Evolutionary conservation across 1,140 invertebrate genomes (phyloP).

Genomic region (Drosophila seguyi): DNA sequence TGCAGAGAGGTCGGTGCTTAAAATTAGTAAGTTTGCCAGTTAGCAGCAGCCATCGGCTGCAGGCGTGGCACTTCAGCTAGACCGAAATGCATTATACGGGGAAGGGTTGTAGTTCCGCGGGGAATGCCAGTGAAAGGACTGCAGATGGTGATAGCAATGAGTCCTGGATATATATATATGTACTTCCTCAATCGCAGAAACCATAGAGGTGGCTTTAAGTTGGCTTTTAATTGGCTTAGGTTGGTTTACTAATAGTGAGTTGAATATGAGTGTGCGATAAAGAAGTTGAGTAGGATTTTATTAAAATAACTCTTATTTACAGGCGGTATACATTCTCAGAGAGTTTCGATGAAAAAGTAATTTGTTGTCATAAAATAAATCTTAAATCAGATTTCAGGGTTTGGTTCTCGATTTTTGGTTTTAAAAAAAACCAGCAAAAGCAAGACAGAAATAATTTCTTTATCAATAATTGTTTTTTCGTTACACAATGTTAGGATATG

Average conservation of each 20-base stretch:
- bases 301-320: neutral
- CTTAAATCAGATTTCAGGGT: neutral
- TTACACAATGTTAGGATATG: neutral
- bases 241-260: neutral
- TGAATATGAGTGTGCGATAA: neutral
- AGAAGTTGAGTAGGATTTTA: neutral
- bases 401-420: neutral
- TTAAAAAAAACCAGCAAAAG: neutral
- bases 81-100: slow-evolving; percentile 61
- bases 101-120: slow-evolving; percentile 1
- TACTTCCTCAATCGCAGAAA: neutral
- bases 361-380: neutral
- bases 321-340: neutral
- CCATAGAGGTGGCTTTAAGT: slow-evolving; percentile 5
- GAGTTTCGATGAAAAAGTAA: neutral
- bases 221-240: neutral
- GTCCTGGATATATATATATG: slow-evolving; percentile 1
- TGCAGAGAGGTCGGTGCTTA: slow-evolving; percentile 25
- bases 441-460: neutral
- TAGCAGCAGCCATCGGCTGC: slow-evolving; percentile 37
- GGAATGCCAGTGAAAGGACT: neutral
- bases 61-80: slow-evolving; percentile 19
- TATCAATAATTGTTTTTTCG: neutral
- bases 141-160: slow-evolving; percentile 17
- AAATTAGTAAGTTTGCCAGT: slow-evolving; percentile 70